Base-by-base conservation (phyloP, 2,113 vertebrate genomes). In the Pseudolaguvia tuberculata region DNA sequence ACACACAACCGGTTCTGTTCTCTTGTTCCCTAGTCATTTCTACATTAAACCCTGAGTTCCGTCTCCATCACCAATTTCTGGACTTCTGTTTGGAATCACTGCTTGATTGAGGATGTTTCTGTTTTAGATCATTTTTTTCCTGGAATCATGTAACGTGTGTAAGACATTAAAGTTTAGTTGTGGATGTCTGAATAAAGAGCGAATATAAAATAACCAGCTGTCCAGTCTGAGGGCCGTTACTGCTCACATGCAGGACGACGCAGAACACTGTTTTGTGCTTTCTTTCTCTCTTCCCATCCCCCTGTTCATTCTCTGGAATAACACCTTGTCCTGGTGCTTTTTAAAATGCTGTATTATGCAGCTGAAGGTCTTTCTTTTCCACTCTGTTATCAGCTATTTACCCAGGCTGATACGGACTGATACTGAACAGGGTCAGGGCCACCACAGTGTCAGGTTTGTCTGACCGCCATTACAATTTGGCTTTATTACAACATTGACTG, bases 161-260 rank as follows among this genome's bases (percentile, higher is more conserved):
- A 75, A 87, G 80, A 81, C 79, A 70, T 80, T 81, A 77, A 73
- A 73, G 56, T 76, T 82, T 87, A 79, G 87, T 86, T 88, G 82
- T 87, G 89, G 87, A 88, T 91, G 86, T 88, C 76, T 87, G 83
- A 91, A 89, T 91, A 91, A 91, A 81, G 68, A 78, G 56, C 76
- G 78, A 76, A 78, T 76, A 81, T 76, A 72, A 78, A 76, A 69
- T 35, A 18, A 50, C 5, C 23, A 27, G 2, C 13, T 12, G 3
- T 65, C 13, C 21, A 8, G 62, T 31, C 59, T 62, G 59, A 62
- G 59, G 42, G 21, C 25, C 6, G 12, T 65, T 47, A 17, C 62
- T 42, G 12, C 17, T 7, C 58, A 20, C 58, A 35, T 1, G 56
- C 5, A 1, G 12, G 2, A 4, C 3, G 53, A 3, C 3, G 6